A percentile compares a stretch with the other conserved stretches of the same genome.
Conservation (phyloP, 2,113 vertebrate genomes). For the Ochotona princeps region DNA sequence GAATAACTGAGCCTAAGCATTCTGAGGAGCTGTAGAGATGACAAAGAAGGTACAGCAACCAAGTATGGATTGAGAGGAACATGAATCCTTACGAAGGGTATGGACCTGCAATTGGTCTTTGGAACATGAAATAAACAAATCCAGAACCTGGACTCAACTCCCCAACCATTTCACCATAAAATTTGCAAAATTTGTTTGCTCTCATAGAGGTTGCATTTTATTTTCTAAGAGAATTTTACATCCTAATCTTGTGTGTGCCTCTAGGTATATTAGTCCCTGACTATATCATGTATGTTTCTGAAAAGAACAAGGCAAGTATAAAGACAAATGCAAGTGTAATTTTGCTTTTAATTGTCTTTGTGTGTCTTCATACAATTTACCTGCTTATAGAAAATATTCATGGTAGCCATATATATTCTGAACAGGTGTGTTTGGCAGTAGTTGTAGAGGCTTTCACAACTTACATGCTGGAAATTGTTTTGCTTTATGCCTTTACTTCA, state of each 20-base stretch:
- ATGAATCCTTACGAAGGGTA: no score
- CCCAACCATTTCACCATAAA: neutral
- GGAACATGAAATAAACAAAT: neutral
- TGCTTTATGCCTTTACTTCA: neutral
- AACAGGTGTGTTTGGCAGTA: neutral
- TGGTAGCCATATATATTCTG: neutral
- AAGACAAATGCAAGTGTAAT: neutral
- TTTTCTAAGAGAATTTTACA: neutral
- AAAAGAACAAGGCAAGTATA: neutral
- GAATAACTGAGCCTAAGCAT: neutral
- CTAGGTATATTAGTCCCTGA: neutral
- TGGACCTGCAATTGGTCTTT: no score
- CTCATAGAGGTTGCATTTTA: neutral
- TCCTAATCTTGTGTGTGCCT: neutral
- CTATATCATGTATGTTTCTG: neutral
- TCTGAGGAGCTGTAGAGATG: accelerated
- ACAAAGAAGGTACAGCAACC: neutral
- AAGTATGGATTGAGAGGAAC: neutral
- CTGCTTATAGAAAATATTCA: neutral
- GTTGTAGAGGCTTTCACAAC: neutral
- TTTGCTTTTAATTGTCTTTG: neutral
- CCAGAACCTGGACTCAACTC: neutral
- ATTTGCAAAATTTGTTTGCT: neutral
- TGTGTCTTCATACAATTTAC: neutral
- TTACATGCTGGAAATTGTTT: neutral